Base-by-base conservation (phyloP, 1,140 invertebrate species). In the Drepana arcuata region DNA sequence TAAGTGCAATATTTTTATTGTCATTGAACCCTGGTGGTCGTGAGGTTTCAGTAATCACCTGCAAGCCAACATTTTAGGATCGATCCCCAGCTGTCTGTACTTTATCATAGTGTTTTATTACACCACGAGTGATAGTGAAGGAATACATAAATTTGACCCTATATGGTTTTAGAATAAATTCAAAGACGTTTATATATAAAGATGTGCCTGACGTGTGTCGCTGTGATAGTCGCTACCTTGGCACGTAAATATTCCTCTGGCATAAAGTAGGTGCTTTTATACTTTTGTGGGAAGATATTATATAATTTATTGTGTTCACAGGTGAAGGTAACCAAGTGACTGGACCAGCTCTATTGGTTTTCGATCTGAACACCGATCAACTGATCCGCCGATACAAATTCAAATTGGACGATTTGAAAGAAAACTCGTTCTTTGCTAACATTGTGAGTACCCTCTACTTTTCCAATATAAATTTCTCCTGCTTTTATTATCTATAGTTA, bases 381-480 rank as follows among this genome's bases (percentile, higher is more conserved):
- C 70, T 92, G 14, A 61, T 92, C 31, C 85, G 86, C 28, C 84
- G 86, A 25, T 92, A 90, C 40, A 83, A 78, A 33, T 86, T 92
- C 43, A 90, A 90, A 55, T 80, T 86, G n/a, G 65, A 66, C 0
- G 89, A 91, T 53, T 74, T 88, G 57, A 91, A 89, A 50, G 83
- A 89, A 10, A 85, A 89, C 30, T 89, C 88, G 0, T 92, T 92
- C 77, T 90, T 92, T 54, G 91, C 90, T 0, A 91, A 92, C 62
- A 78, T 88, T 52, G 86, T 88, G 67, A 75, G 86, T 84, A 49
- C 24, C 14, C n/a, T n/a, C n/a, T n/a, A n/a, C n/a, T n/a, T n/a
- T n/a, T n/a, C n/a, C n/a, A n/a, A n/a, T n/a, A n/a, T n/a, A n/a
- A n/a, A n/a, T n/a, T n/a, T n/a, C n/a, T n/a, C n/a, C n/a, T n/a